Percentiles rank a stretch among this genome's conserved stretches.
Conservation (phyloP, 2,888 invertebrate genomes). For the Philopedon plagiatum region DNA sequence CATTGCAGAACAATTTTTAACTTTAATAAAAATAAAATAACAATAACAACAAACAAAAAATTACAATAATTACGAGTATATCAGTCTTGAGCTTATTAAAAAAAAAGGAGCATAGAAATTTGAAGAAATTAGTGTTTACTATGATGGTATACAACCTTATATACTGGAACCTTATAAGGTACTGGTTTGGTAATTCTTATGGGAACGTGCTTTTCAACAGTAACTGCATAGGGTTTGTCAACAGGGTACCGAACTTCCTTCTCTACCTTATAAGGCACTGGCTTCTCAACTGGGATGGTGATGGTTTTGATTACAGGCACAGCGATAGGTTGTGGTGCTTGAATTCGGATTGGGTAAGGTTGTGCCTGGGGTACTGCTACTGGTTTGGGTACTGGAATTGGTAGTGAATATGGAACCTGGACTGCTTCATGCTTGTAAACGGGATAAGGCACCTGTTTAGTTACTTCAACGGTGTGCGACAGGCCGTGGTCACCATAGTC, state of each 20-base stretch:
- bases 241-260: conserved; percentile 77
- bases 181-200: conserved; percentile 79
- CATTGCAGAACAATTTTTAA: no score
- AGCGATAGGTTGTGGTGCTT: conserved; percentile 78
- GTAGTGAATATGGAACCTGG: conserved; percentile 69
- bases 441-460: conserved; percentile 75
- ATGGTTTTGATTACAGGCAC: conserved; percentile 80
- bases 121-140: conserved; percentile 70
- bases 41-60: conserved; percentile 1
- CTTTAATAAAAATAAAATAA: conserved; percentile 5
- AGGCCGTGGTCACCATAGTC: neutral
- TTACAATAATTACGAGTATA: conserved; percentile 20
- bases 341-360: conserved; percentile 79
- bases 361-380: conserved; percentile 79
- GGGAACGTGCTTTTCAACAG: conserved; percentile 78
- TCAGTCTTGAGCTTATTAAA: conserved; percentile 58
- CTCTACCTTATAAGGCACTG: conserved; percentile 80
- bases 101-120: conserved; percentile 5
- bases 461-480: conserved; percentile 75
- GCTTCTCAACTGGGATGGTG: conserved; percentile 79
- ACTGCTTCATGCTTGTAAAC: conserved; percentile 71
- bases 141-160: conserved; percentile 80
- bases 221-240: conserved; percentile 79
- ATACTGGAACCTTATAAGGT: conserved; percentile 80
- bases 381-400: conserved; percentile 79